Evolutionary conservation across 2,797 vertebrate species (phyloP).

Genomic region (Neosilurus mollespiculum): DNA sequence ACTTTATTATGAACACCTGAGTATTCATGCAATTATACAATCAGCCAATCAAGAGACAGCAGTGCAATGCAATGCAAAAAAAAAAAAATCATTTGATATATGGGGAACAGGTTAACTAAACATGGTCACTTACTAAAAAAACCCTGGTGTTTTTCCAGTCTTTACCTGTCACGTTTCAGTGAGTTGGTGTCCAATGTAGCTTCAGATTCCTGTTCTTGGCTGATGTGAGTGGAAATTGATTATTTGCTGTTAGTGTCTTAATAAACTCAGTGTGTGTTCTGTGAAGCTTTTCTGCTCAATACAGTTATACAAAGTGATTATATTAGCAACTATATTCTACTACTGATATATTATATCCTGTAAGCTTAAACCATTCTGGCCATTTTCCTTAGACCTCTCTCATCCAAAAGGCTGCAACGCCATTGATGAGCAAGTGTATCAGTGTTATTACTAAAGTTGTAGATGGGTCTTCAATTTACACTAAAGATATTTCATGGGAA

Average conservation of each 20-base stretch:
- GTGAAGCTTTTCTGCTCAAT: constrained; percentile 1
- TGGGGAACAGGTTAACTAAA: background rate
- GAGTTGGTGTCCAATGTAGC: background rate
- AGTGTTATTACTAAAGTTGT: background rate
- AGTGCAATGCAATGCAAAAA: too few species aligned
- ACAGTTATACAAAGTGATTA: background rate
- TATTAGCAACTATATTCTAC: background rate
- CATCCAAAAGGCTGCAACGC: background rate
- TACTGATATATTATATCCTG: background rate
- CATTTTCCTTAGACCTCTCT: background rate
- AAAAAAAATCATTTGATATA: too few species aligned
- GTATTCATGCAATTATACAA: background rate
- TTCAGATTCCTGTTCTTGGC: background rate
- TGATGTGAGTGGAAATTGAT: background rate
- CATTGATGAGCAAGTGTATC: background rate
- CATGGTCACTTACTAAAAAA: background rate
- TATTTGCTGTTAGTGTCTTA: background rate
- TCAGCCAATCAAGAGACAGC: background rate
- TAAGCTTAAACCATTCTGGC: background rate
- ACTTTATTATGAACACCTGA: background rate
- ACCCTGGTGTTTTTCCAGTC: background rate
- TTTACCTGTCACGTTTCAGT: background rate
- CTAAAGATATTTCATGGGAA: background rate
- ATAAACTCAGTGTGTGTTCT: too few species aligned
- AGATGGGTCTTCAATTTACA: background rate